These are phyloP conservation scores for Anastatus disparis DNA, from an alignment of 1,140 invertebrate species.

Conservation along the genomic window DNA sequence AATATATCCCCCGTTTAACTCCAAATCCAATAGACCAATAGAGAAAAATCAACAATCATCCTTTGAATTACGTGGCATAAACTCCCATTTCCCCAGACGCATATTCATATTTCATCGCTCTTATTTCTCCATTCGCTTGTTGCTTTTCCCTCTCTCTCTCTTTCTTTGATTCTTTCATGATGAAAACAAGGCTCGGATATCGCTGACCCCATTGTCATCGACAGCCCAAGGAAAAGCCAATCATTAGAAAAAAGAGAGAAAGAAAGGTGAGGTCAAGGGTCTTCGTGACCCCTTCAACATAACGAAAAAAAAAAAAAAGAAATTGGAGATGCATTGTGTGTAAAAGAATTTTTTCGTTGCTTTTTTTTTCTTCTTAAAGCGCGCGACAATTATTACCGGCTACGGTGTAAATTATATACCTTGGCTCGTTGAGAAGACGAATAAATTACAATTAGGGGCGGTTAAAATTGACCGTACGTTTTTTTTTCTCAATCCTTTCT, in stretches of 20 bases:
- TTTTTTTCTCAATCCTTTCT: background rate
- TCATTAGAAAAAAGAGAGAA: background rate
- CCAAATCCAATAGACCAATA: no score
- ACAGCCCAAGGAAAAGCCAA: background rate
- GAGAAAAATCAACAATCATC: no score
- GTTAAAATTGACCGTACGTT: background rate
- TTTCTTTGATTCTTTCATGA: no score
- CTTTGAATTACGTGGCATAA: no score
- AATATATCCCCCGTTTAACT: no score
- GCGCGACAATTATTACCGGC: background rate
- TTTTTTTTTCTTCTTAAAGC: no score
- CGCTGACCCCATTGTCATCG: conserved; percentile 19
- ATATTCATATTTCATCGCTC: no score
- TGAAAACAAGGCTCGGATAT: no score
- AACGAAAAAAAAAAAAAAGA: background rate
- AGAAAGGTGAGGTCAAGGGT: conserved; percentile 10
- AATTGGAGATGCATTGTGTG: no score
- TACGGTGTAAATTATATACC: conserved; percentile 18
- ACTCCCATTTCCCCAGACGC: no score
- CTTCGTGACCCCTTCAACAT: background rate
- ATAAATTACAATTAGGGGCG: conserved; percentile 24
- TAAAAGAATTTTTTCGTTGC: no score
- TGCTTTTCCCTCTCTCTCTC: background rate
- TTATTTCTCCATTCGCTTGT: conserved; percentile 7
- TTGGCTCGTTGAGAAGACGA: background rate